Percentiles rank a stretch among this genome's conserved stretches.
These are phyloP conservation scores for Pampus argenteus DNA, from an alignment of 2,797 vertebrate genomes.

Conservation along the genomic window DNA sequence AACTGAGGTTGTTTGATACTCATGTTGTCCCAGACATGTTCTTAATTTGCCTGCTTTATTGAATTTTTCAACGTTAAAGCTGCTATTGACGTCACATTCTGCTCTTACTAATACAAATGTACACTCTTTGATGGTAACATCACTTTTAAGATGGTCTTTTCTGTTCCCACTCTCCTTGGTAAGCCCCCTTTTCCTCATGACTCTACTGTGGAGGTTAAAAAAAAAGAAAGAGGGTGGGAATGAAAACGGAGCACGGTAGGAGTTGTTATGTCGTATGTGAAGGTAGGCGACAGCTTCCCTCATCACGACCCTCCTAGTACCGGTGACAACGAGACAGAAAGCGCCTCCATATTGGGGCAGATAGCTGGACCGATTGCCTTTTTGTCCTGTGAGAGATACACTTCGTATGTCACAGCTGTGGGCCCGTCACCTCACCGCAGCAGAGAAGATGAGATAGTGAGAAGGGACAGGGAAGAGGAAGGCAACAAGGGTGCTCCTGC, in stretches of 20 bases:
- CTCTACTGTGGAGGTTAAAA: background rate
- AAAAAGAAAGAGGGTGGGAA: slow-evolving; percentile 17
- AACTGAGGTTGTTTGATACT: background rate
- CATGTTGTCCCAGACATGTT: background rate
- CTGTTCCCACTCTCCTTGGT: background rate
- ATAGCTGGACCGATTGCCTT: slow-evolving; percentile 65
- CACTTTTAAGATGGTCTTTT: background rate
- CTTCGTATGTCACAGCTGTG: slow-evolving; percentile 65
- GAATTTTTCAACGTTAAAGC: slow-evolving; percentile 23
- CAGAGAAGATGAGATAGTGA: slow-evolving; percentile 47
- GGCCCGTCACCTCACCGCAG: slow-evolving; percentile 50
- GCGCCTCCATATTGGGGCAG: slow-evolving; percentile 44
- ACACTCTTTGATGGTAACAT: background rate
- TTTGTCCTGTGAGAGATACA: slow-evolving; percentile 76
- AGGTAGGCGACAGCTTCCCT: slow-evolving; percentile 43
- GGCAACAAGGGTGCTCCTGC: slow-evolving; percentile 23
- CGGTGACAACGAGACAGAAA: slow-evolving; percentile 53
- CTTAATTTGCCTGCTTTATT: slow-evolving; percentile 23
- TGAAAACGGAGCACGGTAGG: slow-evolving; percentile 33
- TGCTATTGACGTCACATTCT: background rate
- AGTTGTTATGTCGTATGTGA: slow-evolving; percentile 62
- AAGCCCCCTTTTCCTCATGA: slow-evolving; percentile 20
- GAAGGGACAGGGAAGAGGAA: slow-evolving; percentile 4
- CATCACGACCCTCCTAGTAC: slow-evolving; percentile 46
- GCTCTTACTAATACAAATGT: slow-evolving; percentile 10